Evolutionary conservation across 2,888 invertebrate species (phyloP).

Genomic region (Euproctis similis): DNA sequence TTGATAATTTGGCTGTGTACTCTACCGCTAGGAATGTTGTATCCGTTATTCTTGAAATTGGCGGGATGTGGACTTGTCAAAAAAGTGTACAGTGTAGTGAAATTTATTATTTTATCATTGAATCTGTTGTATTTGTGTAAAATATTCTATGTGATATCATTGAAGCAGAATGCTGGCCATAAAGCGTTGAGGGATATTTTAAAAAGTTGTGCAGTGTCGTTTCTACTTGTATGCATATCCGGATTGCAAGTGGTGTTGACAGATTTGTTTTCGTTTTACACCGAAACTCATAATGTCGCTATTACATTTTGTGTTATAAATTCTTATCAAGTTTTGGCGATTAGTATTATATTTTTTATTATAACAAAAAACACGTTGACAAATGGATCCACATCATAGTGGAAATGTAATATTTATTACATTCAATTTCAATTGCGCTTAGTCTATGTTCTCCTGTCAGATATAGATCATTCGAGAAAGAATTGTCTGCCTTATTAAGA

Average conservation of each 20-base stretch:
- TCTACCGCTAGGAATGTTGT: background rate
- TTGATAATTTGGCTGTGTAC: background rate
- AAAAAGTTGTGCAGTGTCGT: constrained; percentile 4
- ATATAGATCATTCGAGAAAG: too few species aligned
- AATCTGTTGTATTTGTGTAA: constrained; percentile 35
- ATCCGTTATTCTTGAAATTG: background rate
- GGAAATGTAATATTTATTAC: too few species aligned
- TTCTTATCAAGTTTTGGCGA: constrained; percentile 2
- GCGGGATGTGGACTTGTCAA: background rate
- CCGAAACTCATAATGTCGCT: background rate
- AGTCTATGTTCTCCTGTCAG: too few species aligned
- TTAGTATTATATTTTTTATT: too few species aligned
- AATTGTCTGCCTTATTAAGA: too few species aligned
- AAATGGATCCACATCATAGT: too few species aligned
- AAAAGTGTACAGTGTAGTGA: constrained; percentile 27
- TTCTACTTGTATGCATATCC: constrained; percentile 33
- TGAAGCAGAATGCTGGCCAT: constrained; percentile 5
- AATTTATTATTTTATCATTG: constrained; percentile 31
- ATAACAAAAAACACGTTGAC: too few species aligned
- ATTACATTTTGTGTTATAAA: background rate
- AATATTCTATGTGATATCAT: constrained; percentile 34
- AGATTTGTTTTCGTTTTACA: constrained; percentile 19
- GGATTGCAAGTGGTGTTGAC: constrained; percentile 40
- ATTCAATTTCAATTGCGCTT: too few species aligned
- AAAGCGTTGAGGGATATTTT: background rate